Conservation (phyloP, 2,797 vertebrate species). For the Hapalemur alaotrensis region DNA sequence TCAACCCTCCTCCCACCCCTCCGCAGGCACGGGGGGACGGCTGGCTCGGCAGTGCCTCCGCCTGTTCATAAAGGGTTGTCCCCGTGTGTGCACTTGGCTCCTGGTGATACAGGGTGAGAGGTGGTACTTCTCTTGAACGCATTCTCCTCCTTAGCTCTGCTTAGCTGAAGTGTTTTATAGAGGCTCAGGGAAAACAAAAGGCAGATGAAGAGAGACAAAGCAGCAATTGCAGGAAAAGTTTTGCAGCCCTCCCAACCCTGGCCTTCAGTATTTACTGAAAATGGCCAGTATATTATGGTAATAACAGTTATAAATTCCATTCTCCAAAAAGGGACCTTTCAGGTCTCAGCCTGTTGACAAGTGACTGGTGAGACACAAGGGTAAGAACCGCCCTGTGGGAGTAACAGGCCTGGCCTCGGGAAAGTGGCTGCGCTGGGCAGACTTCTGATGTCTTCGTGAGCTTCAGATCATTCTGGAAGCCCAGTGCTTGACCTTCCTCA, state of each 20-base stretch:
- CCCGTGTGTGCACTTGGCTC: background rate
- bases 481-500: background rate
- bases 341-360: background rate
- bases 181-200: background rate
- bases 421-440: background rate
- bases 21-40: background rate
- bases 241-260: background rate
- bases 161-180: background rate
- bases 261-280: background rate
- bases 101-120: too few species aligned
- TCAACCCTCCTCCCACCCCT: background rate
- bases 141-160: background rate
- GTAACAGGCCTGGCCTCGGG: background rate
- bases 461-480: background rate
- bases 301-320: background rate
- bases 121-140: background rate
- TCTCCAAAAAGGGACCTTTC: background rate
- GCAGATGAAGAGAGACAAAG: background rate
- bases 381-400: rapidly evolving
- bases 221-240: background rate
- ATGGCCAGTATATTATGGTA: background rate
- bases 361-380: background rate
- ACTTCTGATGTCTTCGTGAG: background rate
- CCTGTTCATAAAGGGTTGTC: too few species aligned
- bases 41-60: background rate